A percentile compares a stretch with the other conserved stretches of the same genome.
Conservation (phyloP, 1,140 invertebrate species). For the Popillia japonica region DNA sequence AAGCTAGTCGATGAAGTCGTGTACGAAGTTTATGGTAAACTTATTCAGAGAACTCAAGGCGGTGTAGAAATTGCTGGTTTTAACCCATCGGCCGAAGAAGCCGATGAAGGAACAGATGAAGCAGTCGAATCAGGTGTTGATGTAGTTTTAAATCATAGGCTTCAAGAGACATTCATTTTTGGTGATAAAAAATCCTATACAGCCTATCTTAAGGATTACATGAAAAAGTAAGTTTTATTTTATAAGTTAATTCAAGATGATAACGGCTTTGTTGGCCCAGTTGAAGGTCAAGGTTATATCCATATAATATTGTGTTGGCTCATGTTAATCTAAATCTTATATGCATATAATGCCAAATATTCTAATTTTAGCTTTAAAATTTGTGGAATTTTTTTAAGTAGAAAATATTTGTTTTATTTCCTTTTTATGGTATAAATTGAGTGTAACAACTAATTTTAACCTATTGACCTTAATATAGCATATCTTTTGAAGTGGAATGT, state of each 20-base stretch:
- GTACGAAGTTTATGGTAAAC: constrained; percentile 94
- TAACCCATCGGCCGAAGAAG: constrained; percentile 93
- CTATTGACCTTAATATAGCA: neutral
- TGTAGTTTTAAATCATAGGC: constrained; percentile 90
- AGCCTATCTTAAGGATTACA: constrained; percentile 93
- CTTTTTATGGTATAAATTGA: neutral
- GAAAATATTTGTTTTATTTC: neutral
- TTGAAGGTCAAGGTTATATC: constrained; percentile 15
- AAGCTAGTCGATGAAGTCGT: constrained; percentile 92
- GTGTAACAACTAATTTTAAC: neutral
- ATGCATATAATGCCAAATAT: neutral
- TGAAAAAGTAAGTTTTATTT: constrained; percentile 83
- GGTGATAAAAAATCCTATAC: constrained; percentile 91
- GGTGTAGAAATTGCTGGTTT: constrained; percentile 85
- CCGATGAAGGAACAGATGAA: constrained; percentile 84
- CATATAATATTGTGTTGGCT: neutral
- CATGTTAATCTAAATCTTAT: neutral
- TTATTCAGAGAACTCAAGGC: constrained; percentile 77
- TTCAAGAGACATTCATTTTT: constrained; percentile 87
- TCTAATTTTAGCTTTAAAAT: neutral
- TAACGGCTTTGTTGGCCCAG: neutral
- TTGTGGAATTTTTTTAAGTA: neutral
- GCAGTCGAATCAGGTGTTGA: constrained; percentile 84
- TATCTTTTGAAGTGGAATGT: too few relatives aligned
- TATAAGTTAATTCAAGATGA: constrained; percentile 5